These are phyloP conservation scores for Erebia ligea DNA, from an alignment of 2,888 invertebrate species.

Conservation along the genomic window DNA sequence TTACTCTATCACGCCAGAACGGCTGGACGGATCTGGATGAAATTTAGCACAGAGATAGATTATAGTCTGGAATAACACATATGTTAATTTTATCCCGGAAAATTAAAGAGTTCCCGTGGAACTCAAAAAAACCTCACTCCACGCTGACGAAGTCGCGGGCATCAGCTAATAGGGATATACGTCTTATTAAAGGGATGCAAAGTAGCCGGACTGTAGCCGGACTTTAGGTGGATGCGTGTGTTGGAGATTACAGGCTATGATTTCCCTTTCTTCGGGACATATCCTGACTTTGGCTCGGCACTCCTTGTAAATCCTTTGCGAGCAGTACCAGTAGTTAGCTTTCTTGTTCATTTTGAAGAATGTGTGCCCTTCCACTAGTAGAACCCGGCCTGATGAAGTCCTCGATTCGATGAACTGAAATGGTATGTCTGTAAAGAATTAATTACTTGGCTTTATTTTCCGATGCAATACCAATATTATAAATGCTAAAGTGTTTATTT, in stretches of 20 bases:
- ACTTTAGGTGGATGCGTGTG: conserved; percentile 47
- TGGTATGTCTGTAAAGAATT: conserved; percentile 35
- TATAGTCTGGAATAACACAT: no score
- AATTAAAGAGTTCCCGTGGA: no score
- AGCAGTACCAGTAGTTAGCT: conserved; percentile 46
- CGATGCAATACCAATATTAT: background rate
- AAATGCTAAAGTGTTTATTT: background rate
- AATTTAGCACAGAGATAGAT: no score
- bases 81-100: no score
- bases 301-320: conserved; percentile 39
- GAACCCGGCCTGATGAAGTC: conserved; percentile 38
- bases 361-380: conserved; percentile 40
- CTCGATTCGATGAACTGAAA: conserved; percentile 35
- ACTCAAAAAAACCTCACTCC: no score
- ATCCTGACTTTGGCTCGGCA: conserved; percentile 43
- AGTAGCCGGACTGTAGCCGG: no score
- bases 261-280: conserved; percentile 27
- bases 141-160: no score
- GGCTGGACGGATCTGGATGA: no score
- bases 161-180: no score
- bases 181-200: no score
- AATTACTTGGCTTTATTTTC: background rate
- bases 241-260: conserved; percentile 28
- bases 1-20: no score
- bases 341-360: conserved; percentile 42